Evolutionary conservation across 1,140 invertebrate genomes (phyloP).

Genomic region (Cyrtorhinus lividipennis): DNA sequence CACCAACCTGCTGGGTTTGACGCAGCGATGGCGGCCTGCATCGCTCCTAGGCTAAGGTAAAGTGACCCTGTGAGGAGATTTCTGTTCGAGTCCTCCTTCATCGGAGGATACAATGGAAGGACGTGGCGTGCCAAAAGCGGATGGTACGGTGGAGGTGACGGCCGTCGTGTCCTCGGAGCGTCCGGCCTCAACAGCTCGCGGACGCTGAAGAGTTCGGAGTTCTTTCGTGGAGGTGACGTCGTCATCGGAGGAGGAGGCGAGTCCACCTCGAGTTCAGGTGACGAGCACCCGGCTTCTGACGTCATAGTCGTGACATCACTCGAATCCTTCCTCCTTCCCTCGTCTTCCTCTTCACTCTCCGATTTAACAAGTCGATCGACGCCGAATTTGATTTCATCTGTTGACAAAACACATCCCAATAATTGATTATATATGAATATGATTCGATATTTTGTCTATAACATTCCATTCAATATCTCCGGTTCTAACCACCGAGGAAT

Average conservation of each 20-base stretch:
- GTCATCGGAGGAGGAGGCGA: conserved; percentile 35
- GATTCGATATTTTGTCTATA: no score
- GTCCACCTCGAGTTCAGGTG: conserved; percentile 53
- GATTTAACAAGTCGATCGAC: conserved; percentile 45
- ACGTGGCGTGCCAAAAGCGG: conserved; percentile 15
- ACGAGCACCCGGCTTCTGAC: conserved; percentile 40
- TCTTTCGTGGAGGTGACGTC: conserved; percentile 32
- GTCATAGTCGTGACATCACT: conserved; percentile 41
- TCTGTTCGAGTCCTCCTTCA: conserved; percentile 32
- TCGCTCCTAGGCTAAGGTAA: conserved; percentile 40
- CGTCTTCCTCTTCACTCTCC: conserved; percentile 23
- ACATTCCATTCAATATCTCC: no score
- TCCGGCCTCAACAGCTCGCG: conserved; percentile 60
- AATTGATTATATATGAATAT: no score
- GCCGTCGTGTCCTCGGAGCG: conserved; percentile 43
- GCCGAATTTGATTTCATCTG: conserved; percentile 58
- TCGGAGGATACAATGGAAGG: conserved; percentile 20
- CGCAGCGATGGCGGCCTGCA: conserved; percentile 33
- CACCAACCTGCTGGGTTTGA: conserved; percentile 22
- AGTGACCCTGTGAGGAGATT: conserved; percentile 39
- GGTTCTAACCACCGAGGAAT: no score
- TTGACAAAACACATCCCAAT: no score
- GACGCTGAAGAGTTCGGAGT: conserved; percentile 63
- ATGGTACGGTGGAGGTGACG: conserved; percentile 25
- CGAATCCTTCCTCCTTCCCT: conserved; percentile 28